These are phyloP conservation scores for Heterotilapia buettikoferi DNA, from an alignment of 2,113 vertebrate genomes.

Conservation along the genomic window DNA sequence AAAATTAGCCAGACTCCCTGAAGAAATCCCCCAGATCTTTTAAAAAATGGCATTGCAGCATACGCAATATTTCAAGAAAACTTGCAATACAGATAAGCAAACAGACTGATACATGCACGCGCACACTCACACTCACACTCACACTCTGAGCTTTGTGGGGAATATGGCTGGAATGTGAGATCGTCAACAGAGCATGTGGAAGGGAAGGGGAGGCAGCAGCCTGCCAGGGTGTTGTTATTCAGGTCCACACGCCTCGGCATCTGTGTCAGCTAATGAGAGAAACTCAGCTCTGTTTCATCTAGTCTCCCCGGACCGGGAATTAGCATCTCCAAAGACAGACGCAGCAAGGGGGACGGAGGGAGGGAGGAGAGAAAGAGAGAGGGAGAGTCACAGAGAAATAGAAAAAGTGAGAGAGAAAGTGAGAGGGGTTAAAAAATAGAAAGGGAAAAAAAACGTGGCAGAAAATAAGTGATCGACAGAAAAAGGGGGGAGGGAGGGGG, in stretches of 20 bases:
- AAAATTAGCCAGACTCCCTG: slow-evolving; percentile 8
- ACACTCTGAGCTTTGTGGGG: slow-evolving; percentile 27
- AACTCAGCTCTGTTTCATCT: slow-evolving; percentile 74
- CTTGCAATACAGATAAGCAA: slow-evolving; percentile 42
- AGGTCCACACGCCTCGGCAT: slow-evolving; percentile 73
- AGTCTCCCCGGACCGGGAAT: slow-evolving; percentile 71
- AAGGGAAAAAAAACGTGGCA: neutral
- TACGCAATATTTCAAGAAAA: slow-evolving; percentile 53
- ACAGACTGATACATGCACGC: neutral
- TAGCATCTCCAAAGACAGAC: slow-evolving; percentile 75
- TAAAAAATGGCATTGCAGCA: slow-evolving; percentile 32
- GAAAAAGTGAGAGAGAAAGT: neutral
- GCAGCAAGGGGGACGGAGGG: slow-evolving; percentile 54
- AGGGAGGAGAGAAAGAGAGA: slow-evolving; percentile 7
- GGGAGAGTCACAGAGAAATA: slow-evolving; percentile 24
- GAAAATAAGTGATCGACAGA: slow-evolving; percentile 60
- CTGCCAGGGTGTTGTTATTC: slow-evolving; percentile 73
- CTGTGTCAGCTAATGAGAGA: slow-evolving; percentile 77
- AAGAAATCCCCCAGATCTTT: slow-evolving; percentile 25
- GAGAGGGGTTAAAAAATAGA: neutral
- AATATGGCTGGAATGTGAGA: slow-evolving; percentile 61
- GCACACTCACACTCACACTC: neutral
- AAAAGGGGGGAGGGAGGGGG: neutral
- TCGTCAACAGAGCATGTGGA: slow-evolving; percentile 57
- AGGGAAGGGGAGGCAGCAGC: slow-evolving; percentile 59